Base-by-base conservation (phyloP, 2,888 invertebrate species). In the Latheticus oryzae region DNA sequence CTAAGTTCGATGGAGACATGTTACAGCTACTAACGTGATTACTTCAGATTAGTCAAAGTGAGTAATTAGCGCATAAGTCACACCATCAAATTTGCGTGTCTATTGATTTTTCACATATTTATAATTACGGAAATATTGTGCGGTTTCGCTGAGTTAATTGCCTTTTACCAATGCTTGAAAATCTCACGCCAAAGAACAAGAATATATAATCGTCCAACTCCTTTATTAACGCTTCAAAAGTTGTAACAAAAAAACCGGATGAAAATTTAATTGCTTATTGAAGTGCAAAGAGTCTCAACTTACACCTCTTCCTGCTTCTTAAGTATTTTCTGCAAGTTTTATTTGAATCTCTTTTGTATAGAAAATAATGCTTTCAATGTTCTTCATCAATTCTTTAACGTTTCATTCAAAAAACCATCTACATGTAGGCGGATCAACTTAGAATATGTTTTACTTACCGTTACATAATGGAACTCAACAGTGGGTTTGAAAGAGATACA, bases 31-130 rank as follows among this genome's bases (percentile, higher is more conserved):
- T 53, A 43, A 50, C 42, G 58, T 58, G 59, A 61, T 48, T 63
- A 80, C 84, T 86, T 57, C 48, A 56, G 61, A 65, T 63, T 65
- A 61, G 60, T 43, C 56, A 48, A 58, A 60, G 55, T 60, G 61
- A 60, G 51, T 63, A 58, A 60, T 62, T 53, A 45, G 57, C 3
- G 15, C 33, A 45, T 58, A 58, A 58, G 54, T 58, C 32, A 11
- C 1, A 16, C 13, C 7, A 16, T 12, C 11, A 23, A 16, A 3
- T 4, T 50, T 33, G 8, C 35, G 8, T 45, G 7, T 21, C 12
- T n/a, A 40, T 24, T 15, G 12, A 40, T 23, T 21, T 35, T 35
- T 9, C 12, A 5, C 9, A 28, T 11, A 28, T 2, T 2, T 9
- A 24, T 24, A 45, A 45, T 28, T 30, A 42, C 30, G 45, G 47